Evolutionary conservation across 2,888 invertebrate genomes (phyloP).

Genomic region (Doris montereyensis): DNA sequence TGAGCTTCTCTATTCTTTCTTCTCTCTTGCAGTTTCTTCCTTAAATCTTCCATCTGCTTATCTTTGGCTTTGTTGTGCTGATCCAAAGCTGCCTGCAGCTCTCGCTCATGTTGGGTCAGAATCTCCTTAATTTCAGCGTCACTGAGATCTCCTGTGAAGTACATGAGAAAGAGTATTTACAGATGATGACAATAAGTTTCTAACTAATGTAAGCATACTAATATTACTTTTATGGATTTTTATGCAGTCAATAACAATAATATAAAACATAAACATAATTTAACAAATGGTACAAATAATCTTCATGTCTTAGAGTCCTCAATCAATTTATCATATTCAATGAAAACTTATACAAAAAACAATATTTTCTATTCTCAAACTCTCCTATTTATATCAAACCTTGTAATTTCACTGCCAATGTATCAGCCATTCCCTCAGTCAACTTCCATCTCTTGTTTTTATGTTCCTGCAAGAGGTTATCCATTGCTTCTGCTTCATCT

Average conservation of each 20-base stretch:
- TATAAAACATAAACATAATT: too few relatives aligned
- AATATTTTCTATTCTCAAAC: too few relatives aligned
- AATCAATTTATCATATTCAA: too few relatives aligned
- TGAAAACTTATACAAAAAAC: too few relatives aligned
- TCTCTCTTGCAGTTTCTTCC: conserved; percentile 62
- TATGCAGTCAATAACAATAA: too few relatives aligned
- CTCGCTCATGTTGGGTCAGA: conserved; percentile 59
- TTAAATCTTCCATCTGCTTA: conserved; percentile 57
- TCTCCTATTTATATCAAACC: too few relatives aligned
- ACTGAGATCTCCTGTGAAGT: conserved; percentile 52
- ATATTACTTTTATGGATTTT: too few relatives aligned
- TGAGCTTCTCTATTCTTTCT: conserved; percentile 56
- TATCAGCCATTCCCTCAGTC: conserved; percentile 52
- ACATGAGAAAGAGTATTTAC: too few relatives aligned
- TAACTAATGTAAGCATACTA: too few relatives aligned
- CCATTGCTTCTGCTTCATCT: conserved; percentile 61
- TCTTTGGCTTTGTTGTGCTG: conserved; percentile 54
- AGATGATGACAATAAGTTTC: too few relatives aligned
- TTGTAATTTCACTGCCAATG: conserved; percentile 62
- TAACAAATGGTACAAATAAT: too few relatives aligned
- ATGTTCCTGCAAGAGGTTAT: conserved; percentile 53
- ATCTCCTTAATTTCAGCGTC: conserved; percentile 61
- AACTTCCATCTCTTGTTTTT: conserved; percentile 55
- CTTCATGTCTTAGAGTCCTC: too few relatives aligned
- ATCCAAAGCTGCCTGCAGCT: conserved; percentile 57